phyloP scores from a whole-genome alignment of 2,888 invertebrate species.

The Ypsolopha scabrella region DNA sequence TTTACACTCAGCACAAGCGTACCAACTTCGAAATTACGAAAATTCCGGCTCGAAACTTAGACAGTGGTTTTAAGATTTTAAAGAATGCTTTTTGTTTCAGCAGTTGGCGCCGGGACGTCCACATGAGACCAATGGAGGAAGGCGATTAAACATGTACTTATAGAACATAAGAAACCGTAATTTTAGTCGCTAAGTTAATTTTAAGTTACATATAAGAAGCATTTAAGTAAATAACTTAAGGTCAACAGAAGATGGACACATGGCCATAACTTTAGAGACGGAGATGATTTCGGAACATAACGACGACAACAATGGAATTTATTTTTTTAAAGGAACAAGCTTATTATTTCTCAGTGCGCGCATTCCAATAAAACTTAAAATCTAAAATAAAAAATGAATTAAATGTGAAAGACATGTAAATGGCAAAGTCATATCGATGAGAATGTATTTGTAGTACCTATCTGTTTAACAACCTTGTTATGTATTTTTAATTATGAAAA shows the following conservation, averaged over 20 bases:
- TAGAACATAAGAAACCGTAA: conserved; percentile 57
- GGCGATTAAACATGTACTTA: conserved; percentile 38
- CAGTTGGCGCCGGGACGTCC: conserved; percentile 31
- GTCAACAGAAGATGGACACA: not conserved
- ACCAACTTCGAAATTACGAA: too few species aligned
- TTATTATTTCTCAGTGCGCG: too few species aligned
- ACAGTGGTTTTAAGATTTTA: too few species aligned
- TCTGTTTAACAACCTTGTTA: too few species aligned
- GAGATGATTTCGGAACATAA: not conserved
- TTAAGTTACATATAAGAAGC: conserved; percentile 44
- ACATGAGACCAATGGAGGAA: conserved; percentile 44
- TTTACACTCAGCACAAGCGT: too few species aligned
- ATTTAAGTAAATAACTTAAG: conserved; percentile 31
- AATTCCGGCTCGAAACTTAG: too few species aligned
- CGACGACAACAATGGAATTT: conserved; percentile 2
- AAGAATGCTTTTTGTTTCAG: conserved; percentile 34
- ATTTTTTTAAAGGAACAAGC: too few species aligned
- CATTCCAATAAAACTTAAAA: too few species aligned
- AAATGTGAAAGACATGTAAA: conserved; percentile 1
- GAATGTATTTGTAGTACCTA: not conserved
- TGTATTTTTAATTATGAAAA: too few species aligned
- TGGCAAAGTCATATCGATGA: too few species aligned
- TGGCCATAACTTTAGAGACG: not conserved
- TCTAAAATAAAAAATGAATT: too few species aligned
- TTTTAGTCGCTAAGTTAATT: conserved; percentile 48